A percentile compares a stretch with the other conserved stretches of the same genome.
Conservation (phyloP, 2,113 vertebrate species). For the Apodemus sylvaticus region DNA sequence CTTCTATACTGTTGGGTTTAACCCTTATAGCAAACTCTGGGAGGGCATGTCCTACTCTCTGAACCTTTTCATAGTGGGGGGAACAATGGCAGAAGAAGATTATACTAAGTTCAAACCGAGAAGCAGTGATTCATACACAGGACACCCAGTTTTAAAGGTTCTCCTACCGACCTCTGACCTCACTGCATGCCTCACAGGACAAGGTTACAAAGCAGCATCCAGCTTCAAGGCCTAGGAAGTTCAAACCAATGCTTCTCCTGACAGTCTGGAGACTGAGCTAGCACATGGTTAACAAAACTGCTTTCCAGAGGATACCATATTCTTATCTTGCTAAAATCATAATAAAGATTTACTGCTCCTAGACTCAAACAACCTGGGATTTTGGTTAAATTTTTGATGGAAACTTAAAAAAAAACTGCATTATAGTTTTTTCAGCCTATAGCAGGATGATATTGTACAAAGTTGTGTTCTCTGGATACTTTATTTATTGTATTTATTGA, state of each 20-base stretch:
- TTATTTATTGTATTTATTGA: conserved; percentile 65
- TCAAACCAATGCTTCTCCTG: background rate
- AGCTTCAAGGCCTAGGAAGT: background rate
- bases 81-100: background rate
- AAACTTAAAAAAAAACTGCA: conserved; percentile 46
- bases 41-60: background rate
- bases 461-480: conserved; percentile 3
- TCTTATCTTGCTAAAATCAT: conserved; percentile 10
- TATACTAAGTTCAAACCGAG: background rate
- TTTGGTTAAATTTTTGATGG: conserved; percentile 31
- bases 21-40: too few species aligned
- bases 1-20: background rate
- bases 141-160: background rate
- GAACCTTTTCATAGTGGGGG: background rate
- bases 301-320: background rate
- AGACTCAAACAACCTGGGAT: background rate
- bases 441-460: background rate
- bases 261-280: background rate
- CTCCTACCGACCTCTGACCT: background rate
- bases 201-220: background rate
- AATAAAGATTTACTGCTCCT: conserved; percentile 27
- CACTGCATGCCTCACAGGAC: background rate
- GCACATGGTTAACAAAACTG: background rate
- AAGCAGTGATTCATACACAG: background rate
- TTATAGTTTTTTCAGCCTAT: background rate